Base-by-base conservation (phyloP, 2,888 invertebrate species). In the Spisula solida region DNA sequence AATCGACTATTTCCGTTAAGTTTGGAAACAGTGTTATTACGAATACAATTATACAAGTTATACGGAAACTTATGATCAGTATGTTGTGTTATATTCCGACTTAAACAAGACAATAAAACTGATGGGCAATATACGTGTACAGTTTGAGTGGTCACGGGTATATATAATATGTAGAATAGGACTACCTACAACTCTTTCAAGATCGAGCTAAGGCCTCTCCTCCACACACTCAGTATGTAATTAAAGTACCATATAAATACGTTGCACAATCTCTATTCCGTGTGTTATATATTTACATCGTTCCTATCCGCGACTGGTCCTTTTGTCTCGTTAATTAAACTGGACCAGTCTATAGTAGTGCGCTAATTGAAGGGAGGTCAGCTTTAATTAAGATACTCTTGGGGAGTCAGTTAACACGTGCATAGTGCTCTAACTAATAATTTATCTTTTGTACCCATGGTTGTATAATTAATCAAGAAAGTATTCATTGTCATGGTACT, bases 271-370 rank as follows among this genome's bases (percentile, higher is more conserved):
- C 60, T 60, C 29, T 2, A 8, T 14, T 18, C n/a, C 18, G 14
- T 48, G 12, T n/a, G n/a, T 47, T 41, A 29, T 20, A n/a, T 14
- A 78, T 51, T 75, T 56, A n/a, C 20, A 56, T 70, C 85, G 85
- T 85, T 79, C 85, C 85, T 79, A 18, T 55, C 85, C 85, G 85
- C 56, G 79, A 79, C 85, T 55, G 85, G 85, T 85, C 79, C 85
- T 34, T 31, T 34, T 55, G 75, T 18, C 55, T 79, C 34, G 78
- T 78, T 85, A 85, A 85, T 85, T 85, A 85, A 85, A 51, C 20
- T 34, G 79, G 85, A 41, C 55, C 29, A 79, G 78, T 79, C 85
- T 25, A 85, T 34, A 31, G 31, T 75, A 29, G 34, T 56, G 0
- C 55, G 16, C 31, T 56, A 79, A 56, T 85, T n/a, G 56, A 6